A percentile compares a stretch with the other conserved stretches of the same genome.
Conservation (phyloP, 1,140 invertebrate genomes). For the Eumeta japonica region DNA sequence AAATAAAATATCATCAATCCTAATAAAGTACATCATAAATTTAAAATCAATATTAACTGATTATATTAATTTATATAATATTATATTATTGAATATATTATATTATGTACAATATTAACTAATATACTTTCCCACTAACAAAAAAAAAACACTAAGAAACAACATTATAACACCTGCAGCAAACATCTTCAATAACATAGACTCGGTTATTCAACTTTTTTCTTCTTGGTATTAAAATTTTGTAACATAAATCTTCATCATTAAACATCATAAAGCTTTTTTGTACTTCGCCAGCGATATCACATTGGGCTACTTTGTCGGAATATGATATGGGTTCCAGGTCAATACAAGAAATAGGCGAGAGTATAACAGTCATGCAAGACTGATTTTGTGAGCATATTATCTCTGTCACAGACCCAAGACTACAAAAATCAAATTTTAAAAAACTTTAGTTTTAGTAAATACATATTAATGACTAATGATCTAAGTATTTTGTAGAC, state of each 20-base stretch:
- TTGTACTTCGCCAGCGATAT: conserved; percentile 30
- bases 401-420: conserved; percentile 26
- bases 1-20: too few species aligned
- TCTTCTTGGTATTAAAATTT: conserved; percentile 23
- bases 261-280: conserved; percentile 43
- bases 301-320: conserved; percentile 35
- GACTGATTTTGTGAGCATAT: conserved; percentile 23
- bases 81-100: too few species aligned
- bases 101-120: too few species aligned
- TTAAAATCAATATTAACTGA: too few species aligned
- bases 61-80: too few species aligned
- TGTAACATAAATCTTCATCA: conserved; percentile 19
- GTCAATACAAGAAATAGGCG: conserved; percentile 15
- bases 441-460: too few species aligned
- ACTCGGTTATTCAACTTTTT: conserved; percentile 19
- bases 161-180: conserved; percentile 27
- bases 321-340: conserved; percentile 14
- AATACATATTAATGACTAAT: too few species aligned
- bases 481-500: too few species aligned
- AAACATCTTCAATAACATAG: conserved; percentile 42
- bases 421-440: too few species aligned
- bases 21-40: too few species aligned
- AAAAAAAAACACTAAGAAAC: conserved; percentile 4
- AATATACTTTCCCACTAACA: too few species aligned
- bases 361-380: conserved; percentile 20